Percentiles rank a stretch among this genome's conserved stretches.
These are phyloP conservation scores for Elymnias hypermnestra DNA, from an alignment of 1,140 invertebrate genomes.

Conservation along the genomic window DNA sequence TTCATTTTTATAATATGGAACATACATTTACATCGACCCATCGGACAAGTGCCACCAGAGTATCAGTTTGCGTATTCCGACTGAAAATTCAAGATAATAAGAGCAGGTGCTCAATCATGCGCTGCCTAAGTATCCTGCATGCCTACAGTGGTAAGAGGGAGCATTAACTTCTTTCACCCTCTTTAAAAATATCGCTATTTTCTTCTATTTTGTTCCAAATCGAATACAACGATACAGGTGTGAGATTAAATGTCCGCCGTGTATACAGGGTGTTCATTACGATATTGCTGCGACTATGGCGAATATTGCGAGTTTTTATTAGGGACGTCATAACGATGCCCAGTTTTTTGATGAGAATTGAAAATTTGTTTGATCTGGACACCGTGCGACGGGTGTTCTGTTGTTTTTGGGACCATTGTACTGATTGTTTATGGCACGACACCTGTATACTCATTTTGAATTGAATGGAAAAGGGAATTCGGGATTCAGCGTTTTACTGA, in stretches of 20 bases:
- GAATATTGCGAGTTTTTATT: conserved; percentile 67
- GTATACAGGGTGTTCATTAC: conserved; percentile 71
- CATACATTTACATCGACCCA: too few species aligned
- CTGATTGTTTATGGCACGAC: conserved; percentile 32
- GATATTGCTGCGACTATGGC: conserved; percentile 62
- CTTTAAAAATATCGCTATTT: background rate
- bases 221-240: conserved; percentile 64
- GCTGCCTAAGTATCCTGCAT: too few species aligned
- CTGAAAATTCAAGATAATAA: too few species aligned
- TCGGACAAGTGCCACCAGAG: too few species aligned
- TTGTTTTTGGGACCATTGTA: conserved; percentile 22
- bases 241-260: conserved; percentile 68
- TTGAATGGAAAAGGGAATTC: background rate
- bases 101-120: too few species aligned
- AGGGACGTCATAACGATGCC: conserved; percentile 56
- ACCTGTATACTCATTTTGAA: conserved; percentile 8
- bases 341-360: conserved; percentile 68
- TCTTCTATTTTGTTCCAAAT: conserved; percentile 18
- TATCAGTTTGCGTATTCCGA: too few species aligned
- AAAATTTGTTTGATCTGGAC: conserved; percentile 61
- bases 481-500: background rate
- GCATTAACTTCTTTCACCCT: too few species aligned
- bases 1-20: too few species aligned
- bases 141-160: too few species aligned
- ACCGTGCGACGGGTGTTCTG: conserved; percentile 7